A percentile compares a stretch with the other conserved stretches of the same genome.
phyloP scores from a whole-genome alignment of 1,140 invertebrate species.

The Belonocnema kinseyi region DNA sequence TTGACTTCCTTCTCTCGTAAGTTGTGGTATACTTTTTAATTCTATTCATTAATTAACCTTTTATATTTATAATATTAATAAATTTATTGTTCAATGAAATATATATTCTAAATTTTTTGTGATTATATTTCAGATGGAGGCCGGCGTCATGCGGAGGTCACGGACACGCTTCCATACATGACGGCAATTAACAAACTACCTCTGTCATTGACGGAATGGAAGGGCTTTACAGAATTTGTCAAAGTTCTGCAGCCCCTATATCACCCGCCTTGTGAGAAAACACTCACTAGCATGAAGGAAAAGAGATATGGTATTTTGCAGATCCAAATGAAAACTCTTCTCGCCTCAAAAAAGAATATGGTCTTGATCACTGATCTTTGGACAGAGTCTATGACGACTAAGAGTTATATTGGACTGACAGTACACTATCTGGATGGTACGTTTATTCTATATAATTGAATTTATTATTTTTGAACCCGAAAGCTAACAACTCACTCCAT shows the following conservation, averaged over 20 bases:
- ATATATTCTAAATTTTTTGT: not conserved
- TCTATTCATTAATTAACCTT: not conserved
- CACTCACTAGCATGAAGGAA: not conserved
- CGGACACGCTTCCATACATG: conserved; percentile 29
- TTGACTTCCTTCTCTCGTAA: not conserved
- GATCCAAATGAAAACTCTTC: not conserved
- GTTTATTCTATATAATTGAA: not conserved
- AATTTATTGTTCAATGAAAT: not conserved
- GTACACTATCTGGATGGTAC: conserved; percentile 31
- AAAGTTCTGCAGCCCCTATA: conserved; percentile 33
- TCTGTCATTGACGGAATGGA: conserved; percentile 24
- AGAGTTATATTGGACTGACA: conserved; percentile 32
- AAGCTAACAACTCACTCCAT: too few relatives aligned
- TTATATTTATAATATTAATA: not conserved
- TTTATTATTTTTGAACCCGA: not conserved
- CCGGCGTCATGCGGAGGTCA: not conserved
- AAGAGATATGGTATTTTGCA: not conserved
- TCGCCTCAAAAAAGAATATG: not conserved
- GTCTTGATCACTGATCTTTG: conserved; percentile 24
- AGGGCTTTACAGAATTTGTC: conserved; percentile 37
- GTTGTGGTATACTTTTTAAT: not conserved
- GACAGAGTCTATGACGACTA: conserved; percentile 1
- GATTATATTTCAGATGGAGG: conserved; percentile 32
- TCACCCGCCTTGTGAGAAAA: conserved; percentile 23
- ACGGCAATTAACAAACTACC: conserved; percentile 34